A percentile compares a stretch with the other conserved stretches of the same genome.
phyloP scores from a whole-genome alignment of 1,140 invertebrate species.

The Eupristina koningsbergeri region DNA sequence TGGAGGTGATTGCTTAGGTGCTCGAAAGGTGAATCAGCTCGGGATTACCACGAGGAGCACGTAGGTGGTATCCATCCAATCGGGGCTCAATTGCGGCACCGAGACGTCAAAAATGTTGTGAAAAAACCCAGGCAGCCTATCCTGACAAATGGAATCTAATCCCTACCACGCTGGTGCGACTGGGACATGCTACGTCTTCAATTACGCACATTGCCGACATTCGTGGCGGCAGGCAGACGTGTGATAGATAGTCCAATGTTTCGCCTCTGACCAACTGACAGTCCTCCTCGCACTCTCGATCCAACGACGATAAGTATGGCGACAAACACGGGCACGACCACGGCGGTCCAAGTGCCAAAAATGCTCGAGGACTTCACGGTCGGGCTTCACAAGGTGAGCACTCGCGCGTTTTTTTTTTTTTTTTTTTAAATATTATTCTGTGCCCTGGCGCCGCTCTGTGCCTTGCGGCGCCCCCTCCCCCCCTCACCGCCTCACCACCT shows the following conservation, averaged over 20 bases:
- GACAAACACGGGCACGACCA: not conserved
- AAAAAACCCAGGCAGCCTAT: not conserved
- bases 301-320: slow-evolving; percentile 4
- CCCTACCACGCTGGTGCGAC: not conserved
- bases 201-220: not conserved
- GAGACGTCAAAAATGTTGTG: not conserved
- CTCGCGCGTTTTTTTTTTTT: too few relatives aligned
- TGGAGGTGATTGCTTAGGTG: too few relatives aligned
- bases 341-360: not conserved
- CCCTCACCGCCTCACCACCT: too few relatives aligned
- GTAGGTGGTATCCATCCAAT: not conserved
- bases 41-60: too few relatives aligned
- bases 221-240: not conserved
- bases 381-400: slow-evolving; percentile 28
- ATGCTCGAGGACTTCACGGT: slow-evolving; percentile 9
- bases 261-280: too few relatives aligned
- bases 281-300: not conserved
- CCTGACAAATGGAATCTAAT: not conserved
- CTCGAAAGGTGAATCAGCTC: not conserved
- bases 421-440: too few relatives aligned
- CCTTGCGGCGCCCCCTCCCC: too few relatives aligned
- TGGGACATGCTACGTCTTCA: not conserved
- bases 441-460: too few relatives aligned
- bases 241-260: not conserved
- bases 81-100: not conserved